Conservation (phyloP, 2,797 vertebrate genomes). For the Hoplostethus mediterraneus region DNA sequence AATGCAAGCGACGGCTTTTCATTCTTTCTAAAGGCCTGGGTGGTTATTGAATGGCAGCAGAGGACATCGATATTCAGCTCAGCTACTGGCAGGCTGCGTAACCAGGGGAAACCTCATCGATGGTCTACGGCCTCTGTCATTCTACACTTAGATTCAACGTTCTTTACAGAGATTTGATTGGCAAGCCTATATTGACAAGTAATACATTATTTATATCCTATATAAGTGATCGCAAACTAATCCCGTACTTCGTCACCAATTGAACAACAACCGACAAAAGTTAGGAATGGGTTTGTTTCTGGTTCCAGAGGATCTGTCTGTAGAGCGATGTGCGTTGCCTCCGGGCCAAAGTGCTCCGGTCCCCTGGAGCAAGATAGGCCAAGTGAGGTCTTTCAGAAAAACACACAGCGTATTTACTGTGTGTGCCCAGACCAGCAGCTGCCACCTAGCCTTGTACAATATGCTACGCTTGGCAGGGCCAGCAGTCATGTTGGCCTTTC, state of each 20-base stretch:
- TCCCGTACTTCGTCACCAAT: neutral
- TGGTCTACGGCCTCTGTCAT: conserved; percentile 25
- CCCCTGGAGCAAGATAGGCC: conserved; percentile 42
- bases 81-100: conserved; percentile 56
- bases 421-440: conserved; percentile 61
- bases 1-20: conserved; percentile 50
- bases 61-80: conserved; percentile 75
- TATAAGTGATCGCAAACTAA: conserved; percentile 20
- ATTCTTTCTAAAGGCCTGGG: conserved; percentile 43
- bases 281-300: conserved; percentile 16
- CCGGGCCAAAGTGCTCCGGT: conserved; percentile 41
- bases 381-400: conserved; percentile 56
- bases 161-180: conserved; percentile 28
- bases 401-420: conserved; percentile 46
- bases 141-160: conserved; percentile 13
- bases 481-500: conserved; percentile 15
- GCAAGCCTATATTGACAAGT: neutral
- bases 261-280: conserved; percentile 12
- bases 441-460: conserved; percentile 40
- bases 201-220: conserved; percentile 6
- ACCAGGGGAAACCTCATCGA: conserved; percentile 55
- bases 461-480: conserved; percentile 33
- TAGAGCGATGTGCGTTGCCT: conserved; percentile 41
- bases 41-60: conserved; percentile 50
- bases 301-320: conserved; percentile 37